phyloP scores from a whole-genome alignment of 1,140 invertebrate species.

The Asbolus verrucosus region DNA sequence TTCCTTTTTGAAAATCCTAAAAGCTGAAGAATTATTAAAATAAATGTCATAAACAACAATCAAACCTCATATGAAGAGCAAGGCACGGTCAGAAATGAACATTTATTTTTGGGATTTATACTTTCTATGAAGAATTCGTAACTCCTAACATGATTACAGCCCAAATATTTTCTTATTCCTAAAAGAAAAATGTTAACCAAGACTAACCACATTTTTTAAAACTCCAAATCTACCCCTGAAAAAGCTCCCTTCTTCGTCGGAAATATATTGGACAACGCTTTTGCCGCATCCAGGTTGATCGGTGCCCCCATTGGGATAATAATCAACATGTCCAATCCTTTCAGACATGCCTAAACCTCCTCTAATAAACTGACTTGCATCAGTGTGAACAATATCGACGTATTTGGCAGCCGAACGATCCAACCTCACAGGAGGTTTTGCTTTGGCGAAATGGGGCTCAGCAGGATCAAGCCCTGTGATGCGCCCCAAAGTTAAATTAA shows the following conservation, averaged over 20 bases:
- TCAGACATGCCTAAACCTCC: slow-evolving; percentile 86
- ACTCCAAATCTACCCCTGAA: slow-evolving; percentile 66
- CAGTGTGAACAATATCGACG: slow-evolving; percentile 91
- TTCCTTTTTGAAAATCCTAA: slow-evolving; percentile 77
- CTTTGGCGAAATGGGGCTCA: slow-evolving; percentile 90
- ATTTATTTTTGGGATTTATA: slow-evolving; percentile 73
- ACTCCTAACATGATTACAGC: slow-evolving; percentile 88
- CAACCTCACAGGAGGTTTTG: slow-evolving; percentile 82
- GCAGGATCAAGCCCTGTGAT: slow-evolving; percentile 90
- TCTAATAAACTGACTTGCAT: slow-evolving; percentile 83
- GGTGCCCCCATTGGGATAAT: slow-evolving; percentile 89
- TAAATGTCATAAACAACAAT: slow-evolving; percentile 40
- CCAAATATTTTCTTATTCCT: slow-evolving; percentile 80
- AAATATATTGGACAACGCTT: slow-evolving; percentile 76
- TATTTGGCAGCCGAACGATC: slow-evolving; percentile 87
- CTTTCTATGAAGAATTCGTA: slow-evolving; percentile 90
- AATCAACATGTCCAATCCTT: slow-evolving; percentile 87
- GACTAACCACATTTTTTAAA: not conserved
- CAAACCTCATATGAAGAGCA: slow-evolving; percentile 81
- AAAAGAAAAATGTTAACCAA: not conserved
- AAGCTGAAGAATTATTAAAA: slow-evolving; percentile 42
- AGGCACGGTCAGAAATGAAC: slow-evolving; percentile 80
- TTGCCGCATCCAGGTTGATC: slow-evolving; percentile 88
- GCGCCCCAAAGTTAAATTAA: slow-evolving; percentile 74
- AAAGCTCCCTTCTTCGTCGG: slow-evolving; percentile 73